Base-by-base conservation (phyloP, 2,888 invertebrate species). In the Parelbella ahira region DNA sequence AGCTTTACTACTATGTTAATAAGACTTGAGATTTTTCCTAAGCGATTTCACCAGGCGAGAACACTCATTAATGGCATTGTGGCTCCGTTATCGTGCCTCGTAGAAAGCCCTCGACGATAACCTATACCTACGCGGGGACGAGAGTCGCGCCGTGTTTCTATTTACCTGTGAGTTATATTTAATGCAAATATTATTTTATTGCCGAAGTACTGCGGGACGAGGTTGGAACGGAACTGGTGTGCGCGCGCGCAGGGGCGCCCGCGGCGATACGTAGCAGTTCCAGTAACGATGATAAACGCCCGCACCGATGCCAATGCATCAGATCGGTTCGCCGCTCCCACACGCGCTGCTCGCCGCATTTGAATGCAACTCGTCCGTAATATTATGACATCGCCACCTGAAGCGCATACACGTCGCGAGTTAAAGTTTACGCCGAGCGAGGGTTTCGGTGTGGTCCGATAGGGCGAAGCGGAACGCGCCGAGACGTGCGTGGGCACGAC, bases 1-100 rank as follows among this genome's bases (percentile, higher is more conserved):
- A 82, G 86, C 76, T 79, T 61, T 65, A 75, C 87, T 67, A 67
- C 83, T 83, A 83, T 86, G 83, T 69, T 80, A 86, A 86, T 86
- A 75, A 68, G 69, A 60, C 71, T 65, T 72, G 68, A 78, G 74
- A 82, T 84, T 86, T 83, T 86, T 84, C 82, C 83, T 70, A 58
- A 51, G 51, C 76, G 78, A 81, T 84, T 84, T 86, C 84, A 81
- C 84, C 68, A 56, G 63, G 63, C 69, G 54, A 67, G 67, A 70
- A 72, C 65, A 63, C 70, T 78, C 76, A 80, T 80, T 82, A 79
- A 78, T 78, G 71, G 72, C 80, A 78, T 78, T 72, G 77, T 73
- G 74, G 55, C 72, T 73, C 53, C 68, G 69, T 72, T 80, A 79
- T 81, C 74, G 68, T 58, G 49, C 50, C 59, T 57, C 56, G 54